phyloP scores from a whole-genome alignment of 2,113 vertebrate genomes.

The Diphyllodes magnificus region DNA sequence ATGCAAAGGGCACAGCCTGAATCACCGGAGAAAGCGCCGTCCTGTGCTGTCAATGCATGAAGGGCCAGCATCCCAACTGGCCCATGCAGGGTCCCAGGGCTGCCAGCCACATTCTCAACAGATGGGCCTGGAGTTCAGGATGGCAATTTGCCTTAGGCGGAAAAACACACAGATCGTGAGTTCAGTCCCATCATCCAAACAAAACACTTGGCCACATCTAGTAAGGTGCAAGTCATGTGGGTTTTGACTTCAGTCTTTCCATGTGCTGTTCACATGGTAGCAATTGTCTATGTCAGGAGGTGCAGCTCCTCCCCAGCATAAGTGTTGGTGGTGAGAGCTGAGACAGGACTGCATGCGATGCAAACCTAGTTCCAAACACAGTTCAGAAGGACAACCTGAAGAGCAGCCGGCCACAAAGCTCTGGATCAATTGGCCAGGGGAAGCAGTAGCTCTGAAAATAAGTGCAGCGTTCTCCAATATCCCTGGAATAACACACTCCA shows the following conservation, averaged over 20 bases:
- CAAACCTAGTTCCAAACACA: not conserved
- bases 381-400: not conserved
- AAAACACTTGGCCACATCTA: not conserved
- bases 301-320: not conserved
- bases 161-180: not conserved
- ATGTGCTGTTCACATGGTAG: not conserved
- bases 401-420: not conserved
- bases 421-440: not conserved
- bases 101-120: not conserved
- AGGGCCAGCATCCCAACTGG: not conserved
- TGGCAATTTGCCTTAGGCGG: not conserved
- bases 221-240: too few relatives aligned
- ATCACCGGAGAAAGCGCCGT: not conserved
- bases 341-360: accelerated
- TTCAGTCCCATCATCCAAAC: not conserved
- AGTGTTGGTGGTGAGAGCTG: not conserved
- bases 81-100: accelerated
- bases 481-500: not conserved
- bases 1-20: not conserved
- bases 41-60: accelerated
- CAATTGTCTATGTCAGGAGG: not conserved
- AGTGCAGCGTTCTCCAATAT: accelerated
- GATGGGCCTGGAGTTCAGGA: not conserved
- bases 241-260: not conserved
- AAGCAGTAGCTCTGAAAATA: not conserved